Base-by-base conservation (phyloP, 2,888 invertebrate genomes). In the Elysia crispata region DNA sequence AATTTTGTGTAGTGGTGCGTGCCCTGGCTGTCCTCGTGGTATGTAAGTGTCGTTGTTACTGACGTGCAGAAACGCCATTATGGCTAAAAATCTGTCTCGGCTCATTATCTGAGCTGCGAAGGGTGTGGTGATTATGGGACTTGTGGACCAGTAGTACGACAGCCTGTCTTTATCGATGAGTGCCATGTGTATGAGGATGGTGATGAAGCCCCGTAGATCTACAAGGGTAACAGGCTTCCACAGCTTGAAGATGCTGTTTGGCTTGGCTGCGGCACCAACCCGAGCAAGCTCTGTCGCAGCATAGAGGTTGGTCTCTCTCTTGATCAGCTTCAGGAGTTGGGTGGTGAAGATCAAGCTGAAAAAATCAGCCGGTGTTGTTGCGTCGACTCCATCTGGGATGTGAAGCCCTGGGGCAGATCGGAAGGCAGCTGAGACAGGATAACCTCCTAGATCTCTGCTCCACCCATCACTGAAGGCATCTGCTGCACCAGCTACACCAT, bases 291-390 rank as follows among this genome's bases (percentile, higher is more conserved):
- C 6, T 49, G 33, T 8, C n/a, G 49, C n/a, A 30, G 50, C 72
- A 49, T 72, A 72, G 13, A 20, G 72, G 23, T 72, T 72, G n/a
- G 72, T 72, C 49, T 72, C 41, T n/a, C 11, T 6, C 49, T 72
- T 72, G 41, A 72, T 20, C 31, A 15, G 11, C 1, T 30, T 25
- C 30, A 69, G 25, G 13, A 69, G 11, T 8, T 69, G 30, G 54
- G 11, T 20, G 13, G 54, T 54, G 54, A 54, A 15, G 54, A 54
- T 15, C 13, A 54, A 18, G 13, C 54, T 11, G 13, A 54, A 18
- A 18, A 54, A 54, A 18, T 54, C 54, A 18, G 11, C 11, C 13
- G 54, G 54, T 20, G 54, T 54, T n/a, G n/a, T n/a, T n/a, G n/a
- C n/a, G 20, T 54, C 54, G 20, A 54, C 54, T 15, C 54, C 54